A percentile compares a stretch with the other conserved stretches of the same genome.
Conservation (phyloP, 2,797 vertebrate genomes). For the Numenius phaeopus region DNA sequence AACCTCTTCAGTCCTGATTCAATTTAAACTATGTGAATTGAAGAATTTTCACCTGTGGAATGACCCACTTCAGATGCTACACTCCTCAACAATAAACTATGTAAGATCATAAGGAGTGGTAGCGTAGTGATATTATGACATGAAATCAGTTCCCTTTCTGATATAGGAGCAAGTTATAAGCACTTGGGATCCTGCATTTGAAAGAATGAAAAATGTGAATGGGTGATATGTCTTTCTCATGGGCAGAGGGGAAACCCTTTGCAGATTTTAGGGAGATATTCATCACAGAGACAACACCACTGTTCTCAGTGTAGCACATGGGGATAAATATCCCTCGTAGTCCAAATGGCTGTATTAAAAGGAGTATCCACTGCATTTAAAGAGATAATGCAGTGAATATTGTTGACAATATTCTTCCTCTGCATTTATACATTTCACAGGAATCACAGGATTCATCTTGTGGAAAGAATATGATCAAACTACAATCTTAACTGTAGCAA, state of each 20-base stretch:
- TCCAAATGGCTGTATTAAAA: background rate
- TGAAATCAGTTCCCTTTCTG: background rate
- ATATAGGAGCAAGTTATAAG: background rate
- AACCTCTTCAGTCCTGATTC: background rate
- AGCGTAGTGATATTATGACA: background rate
- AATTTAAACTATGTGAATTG: background rate
- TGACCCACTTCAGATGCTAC: background rate
- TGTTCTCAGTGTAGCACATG: background rate
- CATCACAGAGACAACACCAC: background rate
- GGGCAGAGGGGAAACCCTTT: background rate
- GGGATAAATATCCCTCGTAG: background rate
- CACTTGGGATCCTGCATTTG: background rate
- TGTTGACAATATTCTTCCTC: background rate
- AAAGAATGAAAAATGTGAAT: background rate
- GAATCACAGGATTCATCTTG: background rate
- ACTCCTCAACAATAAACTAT: background rate
- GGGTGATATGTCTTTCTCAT: background rate
- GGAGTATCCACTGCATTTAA: background rate
- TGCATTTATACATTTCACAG: background rate
- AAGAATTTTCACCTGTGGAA: background rate
- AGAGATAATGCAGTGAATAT: background rate
- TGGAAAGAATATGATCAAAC: background rate
- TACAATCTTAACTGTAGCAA: background rate
- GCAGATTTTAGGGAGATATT: background rate
- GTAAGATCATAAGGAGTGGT: background rate